Evolutionary conservation across 1,140 invertebrate species (phyloP), one percentile per base, ranked within the genome.

Genomic region (Psilanteris sp.): DNA sequence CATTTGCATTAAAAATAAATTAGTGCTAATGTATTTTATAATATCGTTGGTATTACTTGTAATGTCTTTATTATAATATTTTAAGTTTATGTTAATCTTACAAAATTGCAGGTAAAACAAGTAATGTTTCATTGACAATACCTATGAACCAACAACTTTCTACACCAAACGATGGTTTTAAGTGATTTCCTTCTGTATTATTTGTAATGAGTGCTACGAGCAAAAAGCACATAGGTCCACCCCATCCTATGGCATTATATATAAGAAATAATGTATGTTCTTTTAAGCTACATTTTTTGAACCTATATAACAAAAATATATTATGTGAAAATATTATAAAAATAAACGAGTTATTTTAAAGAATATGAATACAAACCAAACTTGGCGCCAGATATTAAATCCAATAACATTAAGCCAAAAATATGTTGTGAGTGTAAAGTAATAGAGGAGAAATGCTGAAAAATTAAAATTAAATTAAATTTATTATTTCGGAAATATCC

Each of bases 351-450:
- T 20, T 20, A 2, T 5, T 20, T 5, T 20, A 20, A 20, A 20
- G 5, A 3, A 20, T 24, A 11, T 8, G 13, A 20, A 22, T 0
- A 24, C 7, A 41, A 86, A 93, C 92, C 89, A 84, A 5, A 90
- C 89, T 3, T 86, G 87, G 67, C 90, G 88, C 87, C 90, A 92
- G 15, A 92, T 89, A 78, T 93, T 92, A 39, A 92, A 90, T 3
- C 91, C 90, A 7, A 92, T 89, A 0, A 92, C 85, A 73, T 92
- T 92, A 79, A 93, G 83, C 92, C 92, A 93, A 75, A 92, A 92
- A 79, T 93, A 93, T 4, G 90, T 89, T 1, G 90, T 86, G 67
- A 92, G 83, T 84, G 92, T 91, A 81, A 90, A 89, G 64, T 90
- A 92, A 73, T 93, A 93, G 0, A 90, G 86, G 3, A 90, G 57